Base-by-base conservation (phyloP, 2,113 vertebrate genomes). In the Rhinogobius similis region DNA sequence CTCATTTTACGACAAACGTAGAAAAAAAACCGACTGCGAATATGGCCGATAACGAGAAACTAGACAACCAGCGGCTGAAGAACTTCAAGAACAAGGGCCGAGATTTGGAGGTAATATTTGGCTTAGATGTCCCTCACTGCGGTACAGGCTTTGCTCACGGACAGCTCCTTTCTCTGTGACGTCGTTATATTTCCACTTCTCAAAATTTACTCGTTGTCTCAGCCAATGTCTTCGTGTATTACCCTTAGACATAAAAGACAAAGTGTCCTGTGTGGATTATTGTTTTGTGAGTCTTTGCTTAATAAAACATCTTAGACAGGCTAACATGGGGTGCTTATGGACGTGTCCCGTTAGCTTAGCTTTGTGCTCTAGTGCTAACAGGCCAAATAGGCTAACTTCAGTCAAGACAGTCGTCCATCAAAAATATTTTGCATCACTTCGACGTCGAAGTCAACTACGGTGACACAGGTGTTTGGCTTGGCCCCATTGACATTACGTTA, bases 61-160 rank as follows among this genome's bases (percentile, higher is more conserved):
- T 96, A 92, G 96, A 98, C 92, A 98, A 98, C 93, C 96, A 98
- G 85, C 94, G 96, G 89, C 93, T 97, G 91, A 98, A 97, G 93
- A 97, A 98, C 93, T 98, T 98, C 92, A 98, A 98, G 93, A 98
- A 98, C 90, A 98, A 98, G 92, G 96, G 96, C 85, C 95, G 96
- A 76, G 96, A 98, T 94, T 92, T 97, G 91, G 96, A 98, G 96
- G 96, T 97, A 94, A 92, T 83, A 79, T 77, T 79, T 72, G 36
- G 65, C 82, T 75, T 75, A 63, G 73, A 69, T 65, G 64, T 65
- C 52, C n/a, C 73, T 64, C 67, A 70, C 80, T 72, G 24, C 76
- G 72, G 71, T 67, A 77, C 82, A 58, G 29, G 53, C 55, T 79
- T 53, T 32, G 65, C 65, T 74, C 82, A 7, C 82, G 71, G 77